Evolutionary conservation across 2,797 vertebrate species (phyloP).

Genomic region (Passerculus sandwichensis): DNA sequence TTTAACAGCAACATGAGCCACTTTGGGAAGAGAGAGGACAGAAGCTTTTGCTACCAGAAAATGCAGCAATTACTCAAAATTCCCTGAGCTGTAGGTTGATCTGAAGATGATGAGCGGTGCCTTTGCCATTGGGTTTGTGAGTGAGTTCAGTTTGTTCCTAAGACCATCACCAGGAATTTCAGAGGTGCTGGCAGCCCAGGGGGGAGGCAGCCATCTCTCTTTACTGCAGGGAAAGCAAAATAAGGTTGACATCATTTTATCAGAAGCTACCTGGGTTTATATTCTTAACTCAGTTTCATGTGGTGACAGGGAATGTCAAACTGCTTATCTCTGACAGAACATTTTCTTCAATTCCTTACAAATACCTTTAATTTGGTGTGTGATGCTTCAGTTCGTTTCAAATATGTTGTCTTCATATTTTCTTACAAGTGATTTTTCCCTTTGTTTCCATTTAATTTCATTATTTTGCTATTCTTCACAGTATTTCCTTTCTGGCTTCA

Average conservation of each 20-base stretch:
- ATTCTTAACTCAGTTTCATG: neutral
- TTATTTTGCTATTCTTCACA: neutral
- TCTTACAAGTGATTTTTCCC: neutral
- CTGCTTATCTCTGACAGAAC: neutral
- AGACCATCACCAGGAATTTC: neutral
- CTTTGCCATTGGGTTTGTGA: neutral
- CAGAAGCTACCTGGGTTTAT: neutral
- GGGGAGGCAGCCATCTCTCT: neutral
- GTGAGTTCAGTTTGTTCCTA: neutral
- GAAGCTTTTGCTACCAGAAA: neutral
- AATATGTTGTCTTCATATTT: neutral
- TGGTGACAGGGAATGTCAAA: neutral
- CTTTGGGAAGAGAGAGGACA: neutral
- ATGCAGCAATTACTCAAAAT: neutral
- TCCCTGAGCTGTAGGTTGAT: neutral
- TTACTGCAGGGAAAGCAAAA: neutral
- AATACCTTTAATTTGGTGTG: neutral
- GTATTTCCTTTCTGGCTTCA: neutral
- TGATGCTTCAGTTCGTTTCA: neutral
- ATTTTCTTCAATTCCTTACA: neutral
- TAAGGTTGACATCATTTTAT: neutral
- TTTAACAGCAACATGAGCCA: neutral
- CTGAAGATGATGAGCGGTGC: neutral
- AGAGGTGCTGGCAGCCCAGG: neutral
- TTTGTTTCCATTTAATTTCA: conserved; percentile 1